A percentile compares a stretch with the other conserved stretches of the same genome.
Conservation (phyloP, 1,140 invertebrate species). For the Megalopta genalis region DNA sequence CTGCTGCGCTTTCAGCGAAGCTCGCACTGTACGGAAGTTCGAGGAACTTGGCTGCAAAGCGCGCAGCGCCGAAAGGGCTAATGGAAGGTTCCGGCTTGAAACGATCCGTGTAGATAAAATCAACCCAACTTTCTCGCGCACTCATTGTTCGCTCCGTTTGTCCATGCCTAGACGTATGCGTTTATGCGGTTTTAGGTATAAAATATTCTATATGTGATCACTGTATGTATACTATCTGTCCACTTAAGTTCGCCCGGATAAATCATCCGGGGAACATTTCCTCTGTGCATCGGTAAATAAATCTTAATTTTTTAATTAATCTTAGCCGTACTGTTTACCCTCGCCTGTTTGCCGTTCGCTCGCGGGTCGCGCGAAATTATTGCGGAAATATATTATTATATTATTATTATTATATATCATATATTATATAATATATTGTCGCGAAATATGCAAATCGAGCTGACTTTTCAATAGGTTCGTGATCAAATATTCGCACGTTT, state of each 20-base stretch:
- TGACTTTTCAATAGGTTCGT: neutral
- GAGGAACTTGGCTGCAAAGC: neutral
- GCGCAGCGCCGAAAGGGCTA: neutral
- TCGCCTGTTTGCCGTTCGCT: neutral
- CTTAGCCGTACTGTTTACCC: neutral
- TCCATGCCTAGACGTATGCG: too few species aligned
- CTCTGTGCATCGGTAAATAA: slow-evolving; percentile 1
- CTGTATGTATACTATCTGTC: neutral
- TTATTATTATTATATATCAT: too few species aligned
- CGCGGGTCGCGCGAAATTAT: too few species aligned
- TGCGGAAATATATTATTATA: too few species aligned
- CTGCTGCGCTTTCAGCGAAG: neutral
- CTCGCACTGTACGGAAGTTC: neutral
- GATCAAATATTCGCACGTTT: neutral
- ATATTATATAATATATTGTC: too few species aligned
- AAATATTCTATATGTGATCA: too few species aligned
- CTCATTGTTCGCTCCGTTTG: too few species aligned
- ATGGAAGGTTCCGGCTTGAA: neutral
- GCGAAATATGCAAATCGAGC: neutral
- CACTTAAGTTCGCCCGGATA: too few species aligned
- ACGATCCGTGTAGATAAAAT: slow-evolving; percentile 12
- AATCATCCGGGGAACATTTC: too few species aligned
- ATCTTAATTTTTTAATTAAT: slow-evolving; percentile 12
- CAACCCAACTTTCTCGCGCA: too few species aligned
- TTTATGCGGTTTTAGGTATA: neutral